Percentiles rank a stretch among this genome's conserved stretches.
phyloP scores from a whole-genome alignment of 1,140 invertebrate species.

The Macrobrachium rosenbergii region DNA sequence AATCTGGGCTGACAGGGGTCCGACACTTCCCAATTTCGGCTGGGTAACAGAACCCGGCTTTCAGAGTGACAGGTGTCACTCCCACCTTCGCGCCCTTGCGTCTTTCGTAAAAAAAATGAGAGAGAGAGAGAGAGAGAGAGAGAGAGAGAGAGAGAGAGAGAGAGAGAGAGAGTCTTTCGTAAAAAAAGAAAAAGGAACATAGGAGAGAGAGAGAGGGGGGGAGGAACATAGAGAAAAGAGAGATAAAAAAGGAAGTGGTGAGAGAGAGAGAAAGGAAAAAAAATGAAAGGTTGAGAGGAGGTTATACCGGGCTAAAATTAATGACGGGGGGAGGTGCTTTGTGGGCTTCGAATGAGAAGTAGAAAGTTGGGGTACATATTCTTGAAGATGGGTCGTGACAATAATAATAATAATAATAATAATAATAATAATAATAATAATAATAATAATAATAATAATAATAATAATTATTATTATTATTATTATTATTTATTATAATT shows the following conservation, averaged over 20 bases:
- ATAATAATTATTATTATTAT: no score
- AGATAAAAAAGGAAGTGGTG: neutral
- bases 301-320: neutral
- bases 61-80: no score
- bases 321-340: neutral
- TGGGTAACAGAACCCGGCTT: no score
- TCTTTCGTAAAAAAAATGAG: neutral
- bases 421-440: conserved; percentile 14
- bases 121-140: no score
- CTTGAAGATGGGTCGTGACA: no score
- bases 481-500: no score
- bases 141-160: no score
- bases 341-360: neutral
- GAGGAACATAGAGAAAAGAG: no score
- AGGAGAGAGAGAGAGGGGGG: neutral
- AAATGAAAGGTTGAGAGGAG: neutral
- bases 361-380: neutral
- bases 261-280: neutral
- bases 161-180: neutral
- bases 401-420: neutral
- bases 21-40: no score
- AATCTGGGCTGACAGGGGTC: no score
- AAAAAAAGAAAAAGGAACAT: neutral
- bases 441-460: conserved; percentile 1
- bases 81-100: no score